Evolutionary conservation across 2,888 invertebrate species (phyloP), one percentile per base, ranked within the genome.

Genomic region (Esperia sulphurella): DNA sequence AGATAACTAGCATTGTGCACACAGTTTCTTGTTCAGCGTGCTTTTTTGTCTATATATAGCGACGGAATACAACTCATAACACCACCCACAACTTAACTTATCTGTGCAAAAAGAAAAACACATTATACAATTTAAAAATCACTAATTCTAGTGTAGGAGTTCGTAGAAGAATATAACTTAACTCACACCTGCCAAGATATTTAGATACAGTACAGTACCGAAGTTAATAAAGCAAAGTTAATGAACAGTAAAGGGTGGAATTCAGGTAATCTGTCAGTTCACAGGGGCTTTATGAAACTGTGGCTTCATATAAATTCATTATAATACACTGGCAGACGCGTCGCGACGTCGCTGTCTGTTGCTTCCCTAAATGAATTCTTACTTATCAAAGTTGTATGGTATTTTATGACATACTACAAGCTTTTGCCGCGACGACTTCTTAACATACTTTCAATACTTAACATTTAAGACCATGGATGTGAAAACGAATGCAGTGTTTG

Each of bases 141-240:
- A 21, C 21, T 5, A 3, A 21, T 21, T 21, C 21, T 21, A 21
- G 5, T n/a, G n/a, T 21, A 21, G 5, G 3, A 21, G 5, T 21
- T 21, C 21, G 21, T 21, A 21, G 5, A 3, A 21, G 21, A 21
- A 21, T 21, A 21, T 21, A 21, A 21, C n/a, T 45, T 46, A 41
- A 39, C 13, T 39, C 14, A 39, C 14, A 14, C 13, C 4, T n/a
- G 9, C 1, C 14, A 8, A n/a, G 30, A 10, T 7, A 14, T 29
- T 8, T n/a, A n/a, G n/a, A n/a, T n/a, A n/a, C n/a, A 12, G 28
- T 37, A 37, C 12, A 33, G 37, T 7, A 37, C 12, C 13, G n/a
- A 51, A 61, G 59, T 73, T 75, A 75, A 76, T 79, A 75, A 76
- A 73, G 62, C 56, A 58, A 65, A 71, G 64, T 71, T 73, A 75